Percentiles rank a stretch among this genome's conserved stretches.
These are phyloP conservation scores for Pachycephala philippinensis DNA, from an alignment of 2,113 vertebrate species.

Conservation along the genomic window DNA sequence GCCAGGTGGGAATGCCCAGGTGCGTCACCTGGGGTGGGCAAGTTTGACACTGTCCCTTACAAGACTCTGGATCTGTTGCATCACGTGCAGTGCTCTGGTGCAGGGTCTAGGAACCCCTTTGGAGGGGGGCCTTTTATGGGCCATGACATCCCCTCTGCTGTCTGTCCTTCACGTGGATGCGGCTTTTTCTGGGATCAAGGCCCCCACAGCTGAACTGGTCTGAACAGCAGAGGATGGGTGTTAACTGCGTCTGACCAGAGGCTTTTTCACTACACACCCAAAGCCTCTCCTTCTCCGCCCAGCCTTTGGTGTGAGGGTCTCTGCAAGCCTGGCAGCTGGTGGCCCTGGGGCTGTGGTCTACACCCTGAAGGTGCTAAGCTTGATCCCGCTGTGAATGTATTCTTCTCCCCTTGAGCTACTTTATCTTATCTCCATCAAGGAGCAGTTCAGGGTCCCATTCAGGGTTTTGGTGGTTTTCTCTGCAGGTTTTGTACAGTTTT, in stretches of 20 bases:
- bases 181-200: neutral
- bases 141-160: neutral
- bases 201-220: neutral
- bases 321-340: neutral
- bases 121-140: neutral
- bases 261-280: too few species aligned
- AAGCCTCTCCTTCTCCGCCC: too few species aligned
- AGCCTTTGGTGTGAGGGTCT: neutral
- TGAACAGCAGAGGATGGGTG: fast-evolving
- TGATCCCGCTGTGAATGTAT: neutral
- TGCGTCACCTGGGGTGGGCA: neutral
- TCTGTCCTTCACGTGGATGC: neutral
- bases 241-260: neutral
- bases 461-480: neutral
- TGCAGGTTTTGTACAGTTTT: neutral
- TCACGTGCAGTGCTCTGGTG: neutral
- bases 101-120: neutral
- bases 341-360: neutral
- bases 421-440: neutral
- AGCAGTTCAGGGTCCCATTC: neutral
- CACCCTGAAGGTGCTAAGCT: neutral
- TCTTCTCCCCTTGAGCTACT: neutral
- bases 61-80: neutral
- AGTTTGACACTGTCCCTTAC: neutral
- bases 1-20: neutral